phyloP scores from a whole-genome alignment of 1,140 invertebrate genomes.

The Drosophila auraria region DNA sequence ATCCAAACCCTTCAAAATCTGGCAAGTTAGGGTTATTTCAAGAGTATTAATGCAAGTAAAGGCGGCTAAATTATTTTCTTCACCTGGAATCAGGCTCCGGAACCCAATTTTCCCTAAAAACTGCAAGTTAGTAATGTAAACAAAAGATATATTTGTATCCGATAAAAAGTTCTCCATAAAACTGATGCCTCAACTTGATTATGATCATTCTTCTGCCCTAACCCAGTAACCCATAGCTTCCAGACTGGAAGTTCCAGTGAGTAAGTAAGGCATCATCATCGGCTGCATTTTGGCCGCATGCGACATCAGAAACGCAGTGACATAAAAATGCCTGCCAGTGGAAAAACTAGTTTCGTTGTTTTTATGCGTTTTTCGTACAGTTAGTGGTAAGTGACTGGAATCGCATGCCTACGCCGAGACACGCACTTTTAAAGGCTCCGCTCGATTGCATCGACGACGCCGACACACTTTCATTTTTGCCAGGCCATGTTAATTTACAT shows the following conservation, averaged over 20 bases:
- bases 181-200: background rate
- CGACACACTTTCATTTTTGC: conserved; percentile 51
- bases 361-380: conserved; percentile 8
- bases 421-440: conserved; percentile 32
- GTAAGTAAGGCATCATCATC: conserved; percentile 1
- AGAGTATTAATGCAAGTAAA: no score
- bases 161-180: background rate
- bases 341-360: conserved; percentile 22
- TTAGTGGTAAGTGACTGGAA: conserved; percentile 9
- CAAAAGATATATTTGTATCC: no score
- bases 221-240: conserved; percentile 5
- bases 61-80: no score
- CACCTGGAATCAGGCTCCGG: background rate
- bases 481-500: conserved; percentile 38
- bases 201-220: background rate
- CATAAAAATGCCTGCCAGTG: conserved; percentile 1
- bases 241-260: conserved; percentile 12
- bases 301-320: conserved; percentile 6
- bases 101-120: background rate
- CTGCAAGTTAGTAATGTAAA: background rate
- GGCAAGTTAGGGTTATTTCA: no score
- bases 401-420: conserved; percentile 31
- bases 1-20: background rate
- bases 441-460: conserved; percentile 28
- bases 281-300: background rate